A percentile compares a stretch with the other conserved stretches of the same genome.
phyloP scores from a whole-genome alignment of 2,797 vertebrate genomes.

The Propithecus perrieri region DNA sequence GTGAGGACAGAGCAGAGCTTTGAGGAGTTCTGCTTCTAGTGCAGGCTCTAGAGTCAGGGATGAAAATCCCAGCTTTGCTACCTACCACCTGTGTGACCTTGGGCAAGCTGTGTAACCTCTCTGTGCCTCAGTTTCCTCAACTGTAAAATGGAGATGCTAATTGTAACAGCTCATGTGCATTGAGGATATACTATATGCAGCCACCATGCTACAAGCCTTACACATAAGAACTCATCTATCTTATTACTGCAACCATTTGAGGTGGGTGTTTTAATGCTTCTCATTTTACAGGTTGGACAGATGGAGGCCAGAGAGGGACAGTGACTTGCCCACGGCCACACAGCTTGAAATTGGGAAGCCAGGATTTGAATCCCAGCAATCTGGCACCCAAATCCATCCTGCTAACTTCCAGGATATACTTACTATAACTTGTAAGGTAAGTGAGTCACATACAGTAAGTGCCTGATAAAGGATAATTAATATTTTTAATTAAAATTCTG shows the following conservation, averaged over 20 bases:
- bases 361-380: neutral
- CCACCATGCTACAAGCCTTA: no score
- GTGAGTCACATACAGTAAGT: neutral
- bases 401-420: neutral
- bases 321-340: neutral
- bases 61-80: neutral
- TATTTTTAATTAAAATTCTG: constrained; percentile 49
- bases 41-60: neutral
- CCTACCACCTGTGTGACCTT: neutral
- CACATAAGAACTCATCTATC: accelerated
- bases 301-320: neutral
- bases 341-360: neutral
- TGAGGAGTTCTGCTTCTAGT: neutral
- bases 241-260: neutral
- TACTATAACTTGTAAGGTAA: neutral
- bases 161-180: neutral
- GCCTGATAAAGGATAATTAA: neutral
- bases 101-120: neutral
- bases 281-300: neutral
- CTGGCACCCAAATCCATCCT: neutral
- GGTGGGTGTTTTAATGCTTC: neutral
- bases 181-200: neutral
- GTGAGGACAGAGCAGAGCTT: neutral
- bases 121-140: neutral
- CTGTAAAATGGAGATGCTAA: neutral